Conservation (phyloP, 1,140 invertebrate genomes). For the Drosophila grimshawi region DNA sequence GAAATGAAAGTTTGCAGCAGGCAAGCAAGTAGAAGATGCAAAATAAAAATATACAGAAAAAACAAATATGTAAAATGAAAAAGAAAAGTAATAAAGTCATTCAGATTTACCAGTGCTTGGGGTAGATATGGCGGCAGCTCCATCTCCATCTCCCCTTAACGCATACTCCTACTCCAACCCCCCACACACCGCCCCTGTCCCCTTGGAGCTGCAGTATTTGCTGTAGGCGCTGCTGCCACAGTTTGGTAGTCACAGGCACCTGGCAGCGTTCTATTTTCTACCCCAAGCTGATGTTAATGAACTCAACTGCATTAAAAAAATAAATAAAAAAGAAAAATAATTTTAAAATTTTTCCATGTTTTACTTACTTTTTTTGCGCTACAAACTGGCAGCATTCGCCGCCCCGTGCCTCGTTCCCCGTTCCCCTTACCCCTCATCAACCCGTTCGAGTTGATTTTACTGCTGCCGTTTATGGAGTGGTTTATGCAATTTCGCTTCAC, state of each 20-base stretch:
- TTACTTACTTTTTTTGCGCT: slow-evolving; percentile 30
- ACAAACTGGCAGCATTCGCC: background rate
- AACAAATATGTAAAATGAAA: slow-evolving; percentile 33
- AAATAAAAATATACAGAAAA: slow-evolving; percentile 8
- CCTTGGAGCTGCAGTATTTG: slow-evolving; percentile 7
- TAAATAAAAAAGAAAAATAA: slow-evolving; percentile 48
- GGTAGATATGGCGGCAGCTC: slow-evolving; percentile 73
- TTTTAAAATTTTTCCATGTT: slow-evolving; percentile 27
- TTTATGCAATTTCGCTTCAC: slow-evolving; percentile 80
- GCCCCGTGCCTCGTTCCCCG: background rate
- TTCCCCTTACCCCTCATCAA: slow-evolving; percentile 9
- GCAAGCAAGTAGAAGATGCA: slow-evolving; percentile 30
- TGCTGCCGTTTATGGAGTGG: slow-evolving; percentile 59
- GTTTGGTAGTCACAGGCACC: slow-evolving; percentile 69
- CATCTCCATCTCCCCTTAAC: background rate
- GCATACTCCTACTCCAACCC: background rate
- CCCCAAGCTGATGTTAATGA: slow-evolving; percentile 70
- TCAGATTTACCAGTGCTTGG: slow-evolving; percentile 77
- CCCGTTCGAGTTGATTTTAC: slow-evolving; percentile 54
- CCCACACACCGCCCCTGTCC: background rate
- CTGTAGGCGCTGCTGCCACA: slow-evolving; percentile 30
- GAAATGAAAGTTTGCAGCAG: slow-evolving; percentile 76
- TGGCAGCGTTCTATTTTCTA: slow-evolving; percentile 27
- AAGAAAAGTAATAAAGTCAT: slow-evolving; percentile 81
- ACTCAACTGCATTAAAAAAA: slow-evolving; percentile 60